Evolutionary conservation across 2,113 vertebrate species (phyloP).

Genomic region (Menidia beryllina): DNA sequence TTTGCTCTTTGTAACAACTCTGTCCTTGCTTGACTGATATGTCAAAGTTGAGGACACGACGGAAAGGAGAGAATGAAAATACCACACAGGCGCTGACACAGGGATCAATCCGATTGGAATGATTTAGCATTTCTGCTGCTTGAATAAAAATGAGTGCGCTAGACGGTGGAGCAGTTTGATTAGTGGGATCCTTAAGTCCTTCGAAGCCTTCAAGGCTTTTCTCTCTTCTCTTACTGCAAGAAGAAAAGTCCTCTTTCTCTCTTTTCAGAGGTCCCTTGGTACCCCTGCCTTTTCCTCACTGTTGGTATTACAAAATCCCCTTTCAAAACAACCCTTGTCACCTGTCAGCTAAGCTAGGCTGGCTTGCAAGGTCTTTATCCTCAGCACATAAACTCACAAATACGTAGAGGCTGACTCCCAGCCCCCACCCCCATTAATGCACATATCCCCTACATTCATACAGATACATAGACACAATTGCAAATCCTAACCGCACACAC

Average conservation of each 20-base stretch:
- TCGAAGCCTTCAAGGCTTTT: conserved; percentile 70
- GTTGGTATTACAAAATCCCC: conserved; percentile 90
- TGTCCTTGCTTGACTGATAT: conserved; percentile 80
- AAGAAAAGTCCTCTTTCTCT: conserved; percentile 85
- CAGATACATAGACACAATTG: conserved; percentile 72
- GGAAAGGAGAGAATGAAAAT: conserved; percentile 74
- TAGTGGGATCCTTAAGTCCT: conserved; percentile 79
- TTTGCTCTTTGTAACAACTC: conserved; percentile 57
- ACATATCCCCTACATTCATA: conserved; percentile 75
- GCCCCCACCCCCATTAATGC: conserved; percentile 70
- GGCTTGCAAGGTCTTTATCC: conserved; percentile 88
- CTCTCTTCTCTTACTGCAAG: conserved; percentile 75
- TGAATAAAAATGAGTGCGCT: conserved; percentile 82
- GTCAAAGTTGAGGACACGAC: conserved; percentile 78
- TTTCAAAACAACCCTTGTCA: conserved; percentile 88
- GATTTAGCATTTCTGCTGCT: conserved; percentile 83
- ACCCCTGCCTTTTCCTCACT: conserved; percentile 80
- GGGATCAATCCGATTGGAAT: conserved; percentile 82
- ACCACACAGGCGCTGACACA: conserved; percentile 84
- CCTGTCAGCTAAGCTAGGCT: conserved; percentile 88
- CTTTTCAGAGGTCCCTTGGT: conserved; percentile 84
- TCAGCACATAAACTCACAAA: conserved; percentile 78
- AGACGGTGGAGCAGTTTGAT: conserved; percentile 84
- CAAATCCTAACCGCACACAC: conserved; percentile 74
- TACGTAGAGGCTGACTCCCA: conserved; percentile 73